phyloP scores from a whole-genome alignment of 37 sponge, comb jelly and placozoan genomes.

The Crambe crambe region DNA sequence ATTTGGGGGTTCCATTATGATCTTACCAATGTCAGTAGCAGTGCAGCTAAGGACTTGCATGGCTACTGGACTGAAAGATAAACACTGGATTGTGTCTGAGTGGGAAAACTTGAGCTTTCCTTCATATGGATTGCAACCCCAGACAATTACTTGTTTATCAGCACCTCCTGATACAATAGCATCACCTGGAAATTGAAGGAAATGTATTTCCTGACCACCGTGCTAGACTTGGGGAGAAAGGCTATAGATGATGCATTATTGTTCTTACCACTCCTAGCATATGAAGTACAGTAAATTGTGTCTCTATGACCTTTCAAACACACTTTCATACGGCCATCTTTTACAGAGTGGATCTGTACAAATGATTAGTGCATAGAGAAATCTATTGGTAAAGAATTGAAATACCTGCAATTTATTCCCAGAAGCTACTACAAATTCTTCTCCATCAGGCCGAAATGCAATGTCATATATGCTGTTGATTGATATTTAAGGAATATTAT shows the following conservation, averaged over 20 bases:
- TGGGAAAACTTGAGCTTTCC: slow-evolving; percentile 89
- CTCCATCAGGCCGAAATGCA: slow-evolving; percentile 86
- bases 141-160: slow-evolving; percentile 92
- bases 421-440: slow-evolving; percentile 67
- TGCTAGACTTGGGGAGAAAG: not conserved
- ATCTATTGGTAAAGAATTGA: not conserved
- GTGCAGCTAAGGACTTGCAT: slow-evolving; percentile 85
- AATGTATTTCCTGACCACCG: not conserved
- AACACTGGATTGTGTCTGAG: slow-evolving; percentile 78
- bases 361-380: not conserved
- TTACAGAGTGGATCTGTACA: slow-evolving; percentile 59
- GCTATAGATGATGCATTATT: not conserved
- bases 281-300: slow-evolving; percentile 82
- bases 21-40: slow-evolving; percentile 80
- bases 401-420: slow-evolving; percentile 70
- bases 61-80: slow-evolving; percentile 90
- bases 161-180: slow-evolving; percentile 88
- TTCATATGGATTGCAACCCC: slow-evolving; percentile 62
- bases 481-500: no score
- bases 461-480: slow-evolving; percentile 88
- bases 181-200: slow-evolving; percentile 22
- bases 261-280: slow-evolving; percentile 78
- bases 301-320: slow-evolving; percentile 92
- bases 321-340: slow-evolving; percentile 65
- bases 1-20: not conserved